These are phyloP conservation scores for Oryzias javanicus DNA, from an alignment of 2,113 vertebrate genomes.

Conservation along the genomic window DNA sequence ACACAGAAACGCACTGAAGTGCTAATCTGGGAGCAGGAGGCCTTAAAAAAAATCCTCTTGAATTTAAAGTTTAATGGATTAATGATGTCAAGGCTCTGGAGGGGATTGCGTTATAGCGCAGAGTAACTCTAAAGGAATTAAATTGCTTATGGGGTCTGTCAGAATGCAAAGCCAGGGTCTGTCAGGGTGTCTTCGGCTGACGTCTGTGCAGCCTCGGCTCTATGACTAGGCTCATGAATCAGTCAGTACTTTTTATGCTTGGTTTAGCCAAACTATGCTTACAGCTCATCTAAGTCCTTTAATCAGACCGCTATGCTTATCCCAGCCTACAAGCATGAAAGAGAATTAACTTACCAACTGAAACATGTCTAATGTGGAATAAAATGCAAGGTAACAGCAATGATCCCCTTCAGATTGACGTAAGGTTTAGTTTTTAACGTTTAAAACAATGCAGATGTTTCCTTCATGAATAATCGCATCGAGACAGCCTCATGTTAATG, in stretches of 20 bases:
- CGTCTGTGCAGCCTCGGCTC: conserved; percentile 14
- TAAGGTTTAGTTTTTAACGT: no score
- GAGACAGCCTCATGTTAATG: no score
- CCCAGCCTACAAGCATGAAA: no score
- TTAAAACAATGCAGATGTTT: no score
- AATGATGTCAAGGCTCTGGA: conserved; percentile 69
- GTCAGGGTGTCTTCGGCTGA: conserved; percentile 11
- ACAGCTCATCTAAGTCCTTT: no score
- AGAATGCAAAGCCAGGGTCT: conserved; percentile 20
- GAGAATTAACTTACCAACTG: no score
- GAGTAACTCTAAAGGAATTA: conserved; percentile 59
- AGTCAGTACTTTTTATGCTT: conserved; percentile 6
- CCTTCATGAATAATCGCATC: no score
- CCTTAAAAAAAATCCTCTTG: conserved; percentile 62
- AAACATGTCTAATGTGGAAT: no score
- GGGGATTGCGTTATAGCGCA: conserved; percentile 51
- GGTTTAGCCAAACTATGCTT: no score
- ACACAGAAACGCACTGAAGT: conserved; percentile 73
- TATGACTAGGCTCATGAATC: conserved; percentile 22
- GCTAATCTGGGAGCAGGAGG: conserved; percentile 69
- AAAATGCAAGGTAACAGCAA: no score
- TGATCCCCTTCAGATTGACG: no score
- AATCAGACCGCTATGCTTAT: no score
- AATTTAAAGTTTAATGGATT: conserved; percentile 76
- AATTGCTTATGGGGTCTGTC: conserved; percentile 42